Evolutionary conservation across 53 echinoderm and acorn worm genomes (phyloP), one percentile per base, ranked within the genome.

Genomic region (Echinarachnius parma): DNA sequence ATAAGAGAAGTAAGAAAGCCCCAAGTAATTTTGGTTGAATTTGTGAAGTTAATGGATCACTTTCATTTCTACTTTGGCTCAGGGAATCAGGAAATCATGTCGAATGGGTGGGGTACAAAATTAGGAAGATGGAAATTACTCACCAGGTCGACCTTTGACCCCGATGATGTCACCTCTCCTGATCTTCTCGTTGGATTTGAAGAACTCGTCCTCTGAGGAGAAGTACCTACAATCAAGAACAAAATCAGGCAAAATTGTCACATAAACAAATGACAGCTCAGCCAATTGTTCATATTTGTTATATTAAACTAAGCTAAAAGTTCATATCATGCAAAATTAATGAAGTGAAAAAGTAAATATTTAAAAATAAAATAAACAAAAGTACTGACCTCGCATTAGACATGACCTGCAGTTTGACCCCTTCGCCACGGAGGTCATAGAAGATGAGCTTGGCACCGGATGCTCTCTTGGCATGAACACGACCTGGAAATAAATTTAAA

Each of bases 101-200:
- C n/a, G n/a, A n/a, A n/a, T n/a, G n/a, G n/a, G n/a, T n/a, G n/a
- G n/a, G n/a, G n/a, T n/a, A n/a, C n/a, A n/a, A n/a, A n/a, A n/a
- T n/a, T n/a, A n/a, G n/a, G n/a, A n/a, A n/a, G n/a, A n/a, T n/a
- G 13, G 8, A 42, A 21, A 22, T 77, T 22, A 34, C 68, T 64
- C 53, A 94, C 95, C 95, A 81, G 95, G 95, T 34, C 86, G 68
- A 29, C 95, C 95, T 56, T 78, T 87, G 53, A 94, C 90, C 21
- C 95, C 95, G 19, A 94, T 82, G 58, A 94, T 84, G 39, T 94
- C 95, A 5, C 95, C 95, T 79, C 95, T 67, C 37, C 90, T 78
- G 44, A 94, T 87, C 83, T 90, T 94, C 59, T 94, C 87, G 80
- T 94, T 94, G 7, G 77, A 76, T 62, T 83, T 86, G 62, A 84